Conservation (phyloP, 2,797 vertebrate species). For the Macroramphosus scolopax region DNA sequence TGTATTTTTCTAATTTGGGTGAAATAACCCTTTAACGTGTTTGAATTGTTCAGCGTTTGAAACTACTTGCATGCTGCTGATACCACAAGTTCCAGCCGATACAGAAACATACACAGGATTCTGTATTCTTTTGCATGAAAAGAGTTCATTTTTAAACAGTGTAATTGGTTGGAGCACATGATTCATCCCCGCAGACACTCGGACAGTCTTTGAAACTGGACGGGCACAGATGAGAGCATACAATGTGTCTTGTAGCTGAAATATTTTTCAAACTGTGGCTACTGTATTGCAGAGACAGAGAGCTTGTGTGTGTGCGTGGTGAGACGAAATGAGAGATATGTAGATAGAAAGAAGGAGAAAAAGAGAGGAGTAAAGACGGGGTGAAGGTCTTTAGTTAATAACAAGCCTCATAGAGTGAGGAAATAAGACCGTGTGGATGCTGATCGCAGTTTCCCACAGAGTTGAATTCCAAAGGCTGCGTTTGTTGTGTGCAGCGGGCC, state of each 20-base stretch:
- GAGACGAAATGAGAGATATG: constrained; percentile 26
- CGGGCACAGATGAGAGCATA: constrained; percentile 30
- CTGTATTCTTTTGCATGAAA: constrained; percentile 33
- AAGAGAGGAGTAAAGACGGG: constrained; percentile 1
- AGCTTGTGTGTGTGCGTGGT: constrained; percentile 44
- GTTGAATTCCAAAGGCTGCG: constrained; percentile 35
- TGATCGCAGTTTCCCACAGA: constrained; percentile 25
- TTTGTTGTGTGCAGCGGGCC: constrained; percentile 10
- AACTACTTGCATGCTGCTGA: constrained; percentile 6
- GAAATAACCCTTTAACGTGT: constrained; percentile 1
- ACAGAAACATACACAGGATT: constrained; percentile 15
- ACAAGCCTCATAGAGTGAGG: constrained; percentile 3
- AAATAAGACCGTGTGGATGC: constrained; percentile 24
- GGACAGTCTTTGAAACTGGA: constrained; percentile 37
- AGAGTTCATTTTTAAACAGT: constrained; percentile 36
- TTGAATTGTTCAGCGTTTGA: constrained; percentile 9
- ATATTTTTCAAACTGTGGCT: constrained; percentile 27
- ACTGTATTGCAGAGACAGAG: constrained; percentile 37
- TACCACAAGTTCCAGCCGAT: constrained; percentile 7
- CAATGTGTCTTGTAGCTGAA: constrained; percentile 27
- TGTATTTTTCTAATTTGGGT: neutral
- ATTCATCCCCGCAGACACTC: constrained; percentile 34
- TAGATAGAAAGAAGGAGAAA: neutral
- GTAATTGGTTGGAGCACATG: constrained; percentile 40
- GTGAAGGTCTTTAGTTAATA: constrained; percentile 16